These are phyloP conservation scores for Rhynchophorus ferrugineus DNA, from an alignment of 1,140 invertebrate species.

Conservation along the genomic window DNA sequence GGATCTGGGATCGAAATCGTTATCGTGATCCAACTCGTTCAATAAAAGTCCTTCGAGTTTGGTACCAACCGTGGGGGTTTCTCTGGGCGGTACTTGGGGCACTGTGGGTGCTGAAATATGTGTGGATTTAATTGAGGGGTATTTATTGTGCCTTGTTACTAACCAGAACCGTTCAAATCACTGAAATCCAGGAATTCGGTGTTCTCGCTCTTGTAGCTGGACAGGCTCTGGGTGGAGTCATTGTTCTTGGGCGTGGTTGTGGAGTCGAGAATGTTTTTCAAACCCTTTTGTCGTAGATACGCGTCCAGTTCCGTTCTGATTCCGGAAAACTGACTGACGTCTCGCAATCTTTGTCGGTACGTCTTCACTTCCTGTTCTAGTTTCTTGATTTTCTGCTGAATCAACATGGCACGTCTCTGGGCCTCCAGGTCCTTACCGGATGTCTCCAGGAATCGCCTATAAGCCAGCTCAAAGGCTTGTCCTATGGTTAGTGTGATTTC, in stretches of 20 bases:
- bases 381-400: conserved; percentile 66
- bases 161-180: conserved; percentile 17
- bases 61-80: conserved; percentile 61
- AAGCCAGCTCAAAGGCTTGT: conserved; percentile 96
- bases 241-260: conserved; percentile 11
- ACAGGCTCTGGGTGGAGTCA: not conserved
- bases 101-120: conserved; percentile 50
- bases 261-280: conserved; percentile 38
- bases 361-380: conserved; percentile 64
- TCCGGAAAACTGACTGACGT: conserved; percentile 44
- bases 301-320: conserved; percentile 36
- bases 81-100: conserved; percentile 51
- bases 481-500: conserved; percentile 96
- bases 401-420: conserved; percentile 59
- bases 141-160: not conserved
- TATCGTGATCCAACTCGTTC: conserved; percentile 69
- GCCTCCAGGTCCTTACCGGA: conserved; percentile 67
- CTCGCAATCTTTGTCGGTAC: conserved; percentile 58
- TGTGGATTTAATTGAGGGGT: not conserved
- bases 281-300: conserved; percentile 36
- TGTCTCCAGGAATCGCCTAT: conserved; percentile 75
- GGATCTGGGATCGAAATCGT: conserved; percentile 40
- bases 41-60: conserved; percentile 75
- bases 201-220: conserved; percentile 13
- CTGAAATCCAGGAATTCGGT: conserved; percentile 12